These are phyloP conservation scores for Girardia tigrina DNA, from an alignment of 2,888 invertebrate species.

Conservation along the genomic window DNA sequence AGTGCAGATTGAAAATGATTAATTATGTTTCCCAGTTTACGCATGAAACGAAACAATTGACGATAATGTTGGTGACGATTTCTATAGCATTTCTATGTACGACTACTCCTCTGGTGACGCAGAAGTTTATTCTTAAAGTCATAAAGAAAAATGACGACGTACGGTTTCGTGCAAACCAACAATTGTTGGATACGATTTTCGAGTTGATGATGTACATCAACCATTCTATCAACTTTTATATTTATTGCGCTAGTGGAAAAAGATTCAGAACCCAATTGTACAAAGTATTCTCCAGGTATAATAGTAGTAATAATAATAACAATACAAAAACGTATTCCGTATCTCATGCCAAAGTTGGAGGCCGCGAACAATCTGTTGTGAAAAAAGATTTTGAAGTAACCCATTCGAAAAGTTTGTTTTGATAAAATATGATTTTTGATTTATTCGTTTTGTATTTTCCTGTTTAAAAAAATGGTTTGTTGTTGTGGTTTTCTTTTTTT, in stretches of 20 bases:
- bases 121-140: conserved; percentile 24
- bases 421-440: no score
- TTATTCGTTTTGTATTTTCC: no score
- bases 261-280: conserved; percentile 34
- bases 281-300: no score
- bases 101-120: conserved; percentile 36
- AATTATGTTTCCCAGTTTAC: neutral
- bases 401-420: no score
- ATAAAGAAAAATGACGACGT: neutral
- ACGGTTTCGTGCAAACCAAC: conserved; percentile 4
- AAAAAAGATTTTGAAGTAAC: no score
- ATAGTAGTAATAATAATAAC: no score
- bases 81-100: conserved; percentile 35
- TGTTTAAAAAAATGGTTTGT: no score
- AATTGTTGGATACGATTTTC: conserved; percentile 31
- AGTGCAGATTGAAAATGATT: neutral
- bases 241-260: conserved; percentile 35
- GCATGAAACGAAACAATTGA: conserved; percentile 32
- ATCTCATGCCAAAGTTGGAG: no score
- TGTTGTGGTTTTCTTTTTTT: no score
- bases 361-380: no score
- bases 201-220: conserved; percentile 36
- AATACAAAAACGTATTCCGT: no score
- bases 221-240: conserved; percentile 36
- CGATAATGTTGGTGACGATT: conserved; percentile 32